Conservation (phyloP, 1,140 invertebrate genomes). For the Choristoneura fumiferana region DNA sequence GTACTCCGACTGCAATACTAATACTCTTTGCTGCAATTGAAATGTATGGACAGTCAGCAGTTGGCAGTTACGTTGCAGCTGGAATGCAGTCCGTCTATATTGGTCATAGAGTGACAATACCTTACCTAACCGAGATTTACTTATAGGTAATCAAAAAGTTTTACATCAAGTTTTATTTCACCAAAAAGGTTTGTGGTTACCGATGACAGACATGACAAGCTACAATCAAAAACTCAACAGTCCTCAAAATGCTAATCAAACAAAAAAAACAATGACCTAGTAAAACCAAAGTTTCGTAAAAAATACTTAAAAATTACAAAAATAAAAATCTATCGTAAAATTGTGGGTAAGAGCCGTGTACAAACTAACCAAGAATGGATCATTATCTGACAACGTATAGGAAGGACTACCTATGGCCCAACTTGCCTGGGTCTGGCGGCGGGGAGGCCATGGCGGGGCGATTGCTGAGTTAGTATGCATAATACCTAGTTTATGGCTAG, state of each 20-base stretch:
- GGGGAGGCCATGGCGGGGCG: conserved; percentile 31
- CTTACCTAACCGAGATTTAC: no score
- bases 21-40: no score
- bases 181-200: background rate
- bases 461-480: conserved; percentile 55
- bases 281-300: background rate
- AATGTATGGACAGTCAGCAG: no score
- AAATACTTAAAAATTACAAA: conserved; percentile 25
- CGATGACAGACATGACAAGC: background rate
- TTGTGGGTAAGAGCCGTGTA: conserved; percentile 12
- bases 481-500: no score
- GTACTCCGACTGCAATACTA: no score
- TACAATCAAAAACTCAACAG: conserved; percentile 1
- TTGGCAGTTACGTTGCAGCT: no score
- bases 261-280: background rate
- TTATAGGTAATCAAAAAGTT: no score
- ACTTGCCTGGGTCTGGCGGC: conserved; percentile 42
- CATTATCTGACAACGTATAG: conserved; percentile 79
- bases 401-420: conserved; percentile 80
- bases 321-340: conserved; percentile 29
- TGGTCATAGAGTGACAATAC: no score
- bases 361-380: conserved; percentile 50
- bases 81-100: no score
- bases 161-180: no score
- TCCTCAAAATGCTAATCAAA: no score